Base-by-base conservation (phyloP, 2,888 invertebrate species). In the Eupithecia exiguata region DNA sequence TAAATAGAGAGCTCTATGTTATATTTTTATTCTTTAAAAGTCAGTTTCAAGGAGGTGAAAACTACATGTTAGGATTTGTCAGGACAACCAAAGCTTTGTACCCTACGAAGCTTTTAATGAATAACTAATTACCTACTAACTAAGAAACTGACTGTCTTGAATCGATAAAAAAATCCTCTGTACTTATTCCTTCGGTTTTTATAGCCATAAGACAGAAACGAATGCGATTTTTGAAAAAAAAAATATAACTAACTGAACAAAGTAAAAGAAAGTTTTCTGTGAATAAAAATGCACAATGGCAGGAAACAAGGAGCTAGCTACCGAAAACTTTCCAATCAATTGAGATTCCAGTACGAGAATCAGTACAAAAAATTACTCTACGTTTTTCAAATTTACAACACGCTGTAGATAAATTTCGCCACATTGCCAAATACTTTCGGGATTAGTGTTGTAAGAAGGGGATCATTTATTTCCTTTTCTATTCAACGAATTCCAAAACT, bases 401-500 rank as follows among this genome's bases (percentile, higher is more conserved):
- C 40, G 79, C 92, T 91, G 89, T 92, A 89, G 80, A 83, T 78
- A 82, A 87, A 87, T 85, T 86, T 88, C 86, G 82, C 87, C 90
- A 89, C 89, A 92, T 91, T 91, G 92, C 90, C 92, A 88, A 91
- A 91, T 92, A 93, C 92, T 93, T 91, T 90, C 84, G 90, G 92
- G 93, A 93, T 93, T 93, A 93, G 90, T 87, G 87, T 91, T 92
- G 92, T 92, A 92, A 93, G 93, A 90, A 92, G 93, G 93, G 93
- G 93, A 93, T 92, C 92, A 84, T 91, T 91, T 90, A 92, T 93
- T 93, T 92, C 91, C 88, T 89, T 90, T 89, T 85, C 80, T 62
- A 86, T 85, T 82, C 83, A 79, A 81, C 81, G 76, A 84, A 77
- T 88, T 88, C 87, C 84, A 85, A 91, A 92, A 90, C 87, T 91